Evolutionary conservation across 2,888 invertebrate genomes (phyloP).

Genomic region (Lasioglossum morio): DNA sequence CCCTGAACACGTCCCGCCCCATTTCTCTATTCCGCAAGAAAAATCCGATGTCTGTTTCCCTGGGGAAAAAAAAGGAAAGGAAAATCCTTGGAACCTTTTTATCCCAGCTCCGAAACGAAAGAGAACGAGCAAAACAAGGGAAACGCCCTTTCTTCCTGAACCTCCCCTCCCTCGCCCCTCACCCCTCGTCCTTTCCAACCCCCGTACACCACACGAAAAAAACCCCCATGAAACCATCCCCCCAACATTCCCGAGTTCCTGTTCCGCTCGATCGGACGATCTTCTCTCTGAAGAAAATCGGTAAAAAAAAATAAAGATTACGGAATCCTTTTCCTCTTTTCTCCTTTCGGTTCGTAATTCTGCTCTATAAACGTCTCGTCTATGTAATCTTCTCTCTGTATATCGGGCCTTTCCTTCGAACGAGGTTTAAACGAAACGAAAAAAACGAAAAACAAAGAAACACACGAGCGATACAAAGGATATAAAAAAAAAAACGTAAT

Average conservation of each 20-base stretch:
- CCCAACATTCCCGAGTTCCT: slow-evolving; percentile 30
- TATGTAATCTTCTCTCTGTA: slow-evolving; percentile 75
- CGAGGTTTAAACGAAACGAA: slow-evolving; percentile 49
- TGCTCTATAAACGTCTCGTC: slow-evolving; percentile 75
- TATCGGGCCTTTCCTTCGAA: slow-evolving; percentile 79
- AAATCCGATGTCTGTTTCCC: not conserved
- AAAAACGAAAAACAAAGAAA: not conserved
- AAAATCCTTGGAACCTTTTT: slow-evolving; percentile 1
- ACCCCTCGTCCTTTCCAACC: not conserved
- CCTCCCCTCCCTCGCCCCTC: not conserved
- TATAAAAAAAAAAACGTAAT: not conserved
- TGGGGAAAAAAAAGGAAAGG: not conserved
- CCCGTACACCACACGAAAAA: not conserved
- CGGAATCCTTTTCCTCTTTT: slow-evolving; percentile 54
- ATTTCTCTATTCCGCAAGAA: not conserved
- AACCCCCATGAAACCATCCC: slow-evolving; percentile 8
- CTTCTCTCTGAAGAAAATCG: slow-evolving; percentile 33
- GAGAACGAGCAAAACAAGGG: not conserved
- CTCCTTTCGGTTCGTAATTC: slow-evolving; percentile 73
- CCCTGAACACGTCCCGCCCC: not conserved
- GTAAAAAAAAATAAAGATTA: slow-evolving; percentile 4
- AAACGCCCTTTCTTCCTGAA: not conserved
- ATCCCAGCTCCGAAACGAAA: not conserved
- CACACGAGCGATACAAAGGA: not conserved
- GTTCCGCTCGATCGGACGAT: slow-evolving; percentile 38